A percentile compares a stretch with the other conserved stretches of the same genome.
Conservation (phyloP, 2,797 vertebrate species). For the Setipinna tenuifilis region DNA sequence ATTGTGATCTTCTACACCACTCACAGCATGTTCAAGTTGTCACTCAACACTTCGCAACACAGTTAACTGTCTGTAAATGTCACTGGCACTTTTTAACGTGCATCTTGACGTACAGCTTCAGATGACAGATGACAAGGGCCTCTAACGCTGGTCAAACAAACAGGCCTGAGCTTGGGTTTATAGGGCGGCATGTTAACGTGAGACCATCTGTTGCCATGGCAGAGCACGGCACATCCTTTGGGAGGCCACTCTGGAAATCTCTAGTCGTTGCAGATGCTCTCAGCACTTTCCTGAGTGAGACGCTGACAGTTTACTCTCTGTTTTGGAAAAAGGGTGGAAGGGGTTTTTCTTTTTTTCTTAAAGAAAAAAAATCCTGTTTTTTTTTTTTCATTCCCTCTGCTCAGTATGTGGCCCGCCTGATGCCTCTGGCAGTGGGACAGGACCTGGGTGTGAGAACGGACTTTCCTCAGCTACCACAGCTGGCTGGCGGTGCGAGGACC, state of each 20-base stretch:
- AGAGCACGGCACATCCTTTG: conserved; percentile 22
- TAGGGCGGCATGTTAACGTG: background rate
- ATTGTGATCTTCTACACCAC: background rate
- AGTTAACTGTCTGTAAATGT: conserved; percentile 10
- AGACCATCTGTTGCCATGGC: conserved; percentile 17
- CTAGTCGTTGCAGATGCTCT: conserved; percentile 24
- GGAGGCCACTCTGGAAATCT: conserved; percentile 48
- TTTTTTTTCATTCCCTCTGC: background rate
- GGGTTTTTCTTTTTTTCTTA: background rate
- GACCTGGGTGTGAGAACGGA: conserved; percentile 51
- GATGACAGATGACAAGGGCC: conserved; percentile 18
- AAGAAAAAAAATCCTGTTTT: background rate
- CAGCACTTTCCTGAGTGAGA: background rate
- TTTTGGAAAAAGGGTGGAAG: conserved; percentile 45
- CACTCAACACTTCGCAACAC: conserved; percentile 31
- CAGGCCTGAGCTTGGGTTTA: conserved; percentile 12
- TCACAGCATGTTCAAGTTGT: conserved; percentile 21
- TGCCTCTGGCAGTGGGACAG: conserved; percentile 48
- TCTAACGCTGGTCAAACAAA: conserved; percentile 39
- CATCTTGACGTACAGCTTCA: background rate
- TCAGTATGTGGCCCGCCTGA: conserved; percentile 30
- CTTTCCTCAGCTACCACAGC: conserved; percentile 6
- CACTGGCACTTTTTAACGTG: conserved; percentile 24
- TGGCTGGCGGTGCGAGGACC: background rate
- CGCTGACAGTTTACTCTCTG: conserved; percentile 4